These are phyloP conservation scores for Drosophila mettleri DNA, from an alignment of 2,888 invertebrate species.

Conservation along the genomic window DNA sequence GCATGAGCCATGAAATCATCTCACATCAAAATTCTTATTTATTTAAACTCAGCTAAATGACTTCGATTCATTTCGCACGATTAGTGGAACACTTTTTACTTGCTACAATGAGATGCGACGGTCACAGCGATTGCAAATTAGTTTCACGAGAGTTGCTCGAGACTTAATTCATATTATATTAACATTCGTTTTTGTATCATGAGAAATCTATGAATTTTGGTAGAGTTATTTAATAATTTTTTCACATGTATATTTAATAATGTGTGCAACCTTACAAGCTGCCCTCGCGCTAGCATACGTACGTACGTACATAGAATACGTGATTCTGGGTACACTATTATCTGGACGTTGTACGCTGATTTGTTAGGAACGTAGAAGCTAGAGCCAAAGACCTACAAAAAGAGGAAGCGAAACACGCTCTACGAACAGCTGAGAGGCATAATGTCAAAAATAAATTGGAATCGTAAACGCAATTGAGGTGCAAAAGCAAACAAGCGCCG, in stretches of 20 bases:
- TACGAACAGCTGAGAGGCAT: conserved; percentile 40
- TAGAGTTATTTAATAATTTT: not conserved
- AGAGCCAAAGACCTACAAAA: conserved; percentile 30
- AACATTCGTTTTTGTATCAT: not conserved
- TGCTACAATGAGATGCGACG: conserved; percentile 47
- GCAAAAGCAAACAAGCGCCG: conserved; percentile 14
- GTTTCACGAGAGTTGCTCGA: conserved; percentile 21
- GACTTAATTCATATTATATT: not conserved
- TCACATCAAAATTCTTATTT: conserved; percentile 28
- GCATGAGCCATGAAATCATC: conserved; percentile 25
- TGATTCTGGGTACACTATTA: conserved; percentile 45
- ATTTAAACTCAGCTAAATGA: conserved; percentile 57
- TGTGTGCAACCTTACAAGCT: not conserved
- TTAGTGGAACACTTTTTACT: conserved; percentile 52
- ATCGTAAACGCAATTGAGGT: conserved; percentile 25
- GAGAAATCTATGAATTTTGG: not conserved
- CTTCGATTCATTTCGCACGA: conserved; percentile 66
- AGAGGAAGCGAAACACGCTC: conserved; percentile 7
- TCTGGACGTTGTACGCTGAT: conserved; percentile 31
- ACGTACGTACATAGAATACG: conserved; percentile 36
- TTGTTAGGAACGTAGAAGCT: conserved; percentile 36
- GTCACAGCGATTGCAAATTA: conserved; percentile 41
- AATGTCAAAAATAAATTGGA: conserved; percentile 20
- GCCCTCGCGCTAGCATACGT: conserved; percentile 38
- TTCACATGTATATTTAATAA: not conserved